Percentiles rank a stretch among this genome's conserved stretches.
These are phyloP conservation scores for Allobates femoralis DNA, from an alignment of 2,797 vertebrate genomes.

Conservation along the genomic window DNA sequence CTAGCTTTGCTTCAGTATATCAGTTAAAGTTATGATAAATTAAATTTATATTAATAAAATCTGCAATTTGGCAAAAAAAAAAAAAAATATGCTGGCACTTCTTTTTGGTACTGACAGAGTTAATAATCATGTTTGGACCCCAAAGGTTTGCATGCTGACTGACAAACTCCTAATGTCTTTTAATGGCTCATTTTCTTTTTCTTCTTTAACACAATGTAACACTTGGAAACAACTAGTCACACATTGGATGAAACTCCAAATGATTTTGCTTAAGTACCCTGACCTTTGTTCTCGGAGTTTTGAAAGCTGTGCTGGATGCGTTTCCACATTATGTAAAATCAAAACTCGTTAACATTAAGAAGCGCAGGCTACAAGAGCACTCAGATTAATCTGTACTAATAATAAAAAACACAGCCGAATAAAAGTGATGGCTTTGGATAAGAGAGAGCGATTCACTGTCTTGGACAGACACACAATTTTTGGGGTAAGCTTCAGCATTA, in stretches of 20 bases:
- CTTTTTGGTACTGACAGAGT: constrained; percentile 31
- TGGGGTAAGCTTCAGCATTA: constrained; percentile 58
- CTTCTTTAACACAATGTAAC: constrained; percentile 61
- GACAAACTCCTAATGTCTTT: constrained; percentile 57
- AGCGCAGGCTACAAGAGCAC: constrained; percentile 66
- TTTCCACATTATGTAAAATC: constrained; percentile 71
- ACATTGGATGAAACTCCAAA: constrained; percentile 66
- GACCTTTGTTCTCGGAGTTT: constrained; percentile 69
- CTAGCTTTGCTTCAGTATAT: background rate
- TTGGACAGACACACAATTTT: constrained; percentile 61
- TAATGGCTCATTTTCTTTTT: constrained; percentile 66
- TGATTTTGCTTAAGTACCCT: constrained; percentile 69
- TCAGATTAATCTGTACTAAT: constrained; percentile 61
- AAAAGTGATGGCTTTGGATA: constrained; percentile 55
- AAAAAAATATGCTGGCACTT: background rate
- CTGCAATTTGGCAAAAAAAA: background rate
- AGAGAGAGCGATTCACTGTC: constrained; percentile 61
- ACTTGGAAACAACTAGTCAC: constrained; percentile 73
- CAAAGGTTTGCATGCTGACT: constrained; percentile 46
- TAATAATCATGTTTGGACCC: constrained; percentile 1
- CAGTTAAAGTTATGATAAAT: background rate
- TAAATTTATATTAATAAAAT: background rate
- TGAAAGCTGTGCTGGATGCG: constrained; percentile 69
- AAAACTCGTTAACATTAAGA: constrained; percentile 69
- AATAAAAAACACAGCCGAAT: constrained; percentile 64